phyloP scores from a whole-genome alignment of 2,797 vertebrate genomes.

The Fratercula arctica region DNA sequence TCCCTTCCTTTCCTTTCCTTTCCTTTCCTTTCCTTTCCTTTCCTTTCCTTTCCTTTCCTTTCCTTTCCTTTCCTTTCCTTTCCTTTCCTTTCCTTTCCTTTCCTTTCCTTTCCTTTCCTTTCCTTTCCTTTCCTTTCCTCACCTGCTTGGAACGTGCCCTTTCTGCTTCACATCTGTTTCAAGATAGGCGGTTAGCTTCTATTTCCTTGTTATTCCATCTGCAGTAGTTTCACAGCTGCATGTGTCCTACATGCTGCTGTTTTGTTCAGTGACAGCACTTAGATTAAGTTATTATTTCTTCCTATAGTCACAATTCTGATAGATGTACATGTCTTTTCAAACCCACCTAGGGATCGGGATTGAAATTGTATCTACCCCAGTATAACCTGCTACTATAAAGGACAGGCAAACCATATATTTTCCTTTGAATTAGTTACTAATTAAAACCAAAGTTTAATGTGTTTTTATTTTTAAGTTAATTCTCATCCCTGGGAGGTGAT shows the following conservation, averaged over 20 bases:
- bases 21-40: not conserved
- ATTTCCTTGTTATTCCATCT: constrained; percentile 48
- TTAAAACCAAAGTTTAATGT: not conserved
- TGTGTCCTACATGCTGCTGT: constrained; percentile 16
- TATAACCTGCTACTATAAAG: not conserved
- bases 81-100: not conserved
- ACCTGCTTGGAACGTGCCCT: not conserved
- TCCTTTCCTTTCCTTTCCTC: not conserved
- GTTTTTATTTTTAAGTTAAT: not conserved
- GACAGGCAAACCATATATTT: not conserved
- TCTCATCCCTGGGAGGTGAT: not conserved
- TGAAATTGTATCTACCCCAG: constrained; percentile 11
- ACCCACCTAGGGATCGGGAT: not conserved
- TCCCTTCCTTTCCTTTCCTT: not conserved
- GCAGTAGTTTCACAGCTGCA: constrained; percentile 47
- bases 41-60: not conserved
- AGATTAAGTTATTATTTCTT: constrained; percentile 40
- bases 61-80: not conserved
- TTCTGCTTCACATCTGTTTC: constrained; percentile 53
- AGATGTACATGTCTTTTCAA: not conserved
- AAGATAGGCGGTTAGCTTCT: constrained; percentile 17
- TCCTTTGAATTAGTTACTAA: not conserved
- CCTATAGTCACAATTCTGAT: constrained; percentile 8
- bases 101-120: not conserved
- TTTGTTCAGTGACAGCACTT: constrained; percentile 12